Conservation (phyloP, 2,113 vertebrate genomes). For the Limanda limanda region DNA sequence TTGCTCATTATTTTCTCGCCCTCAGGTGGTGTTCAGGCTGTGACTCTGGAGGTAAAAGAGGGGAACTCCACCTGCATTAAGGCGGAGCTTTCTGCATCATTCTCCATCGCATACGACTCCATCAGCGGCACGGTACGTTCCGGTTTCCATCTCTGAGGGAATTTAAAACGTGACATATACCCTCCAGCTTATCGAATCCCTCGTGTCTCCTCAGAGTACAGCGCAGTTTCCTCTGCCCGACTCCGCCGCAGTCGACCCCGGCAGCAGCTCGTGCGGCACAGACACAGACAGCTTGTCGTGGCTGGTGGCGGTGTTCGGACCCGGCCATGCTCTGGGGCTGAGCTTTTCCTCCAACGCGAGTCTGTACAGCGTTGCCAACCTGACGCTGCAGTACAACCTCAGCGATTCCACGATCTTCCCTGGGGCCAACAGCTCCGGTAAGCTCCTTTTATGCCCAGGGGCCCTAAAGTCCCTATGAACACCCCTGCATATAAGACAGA, state of each 20-base stretch:
- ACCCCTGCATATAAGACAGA: not conserved
- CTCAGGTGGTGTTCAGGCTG: constrained; percentile 72
- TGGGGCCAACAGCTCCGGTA: constrained; percentile 82
- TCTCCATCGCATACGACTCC: constrained; percentile 83
- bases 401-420: constrained; percentile 85
- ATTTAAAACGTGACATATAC: not conserved
- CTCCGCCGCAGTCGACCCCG: constrained; percentile 70
- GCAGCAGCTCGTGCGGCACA: constrained; percentile 84
- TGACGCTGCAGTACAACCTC: constrained; percentile 88
- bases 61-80: constrained; percentile 86
- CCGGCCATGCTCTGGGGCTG: constrained; percentile 81
- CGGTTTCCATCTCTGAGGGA: not conserved
- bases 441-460: constrained; percentile 28
- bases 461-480: too few species aligned
- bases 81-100: constrained; percentile 85
- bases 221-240: constrained; percentile 77
- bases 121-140: constrained; percentile 65
- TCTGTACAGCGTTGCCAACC: constrained; percentile 80
- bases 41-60: constrained; percentile 86
- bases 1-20: constrained; percentile 1
- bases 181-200: not conserved
- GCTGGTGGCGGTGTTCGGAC: constrained; percentile 83
- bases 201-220: constrained; percentile 65
- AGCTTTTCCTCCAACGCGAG: constrained; percentile 79
- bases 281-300: constrained; percentile 40